phyloP scores from a whole-genome alignment of 2,888 invertebrate genomes.

The Philhelius pedissequus region DNA sequence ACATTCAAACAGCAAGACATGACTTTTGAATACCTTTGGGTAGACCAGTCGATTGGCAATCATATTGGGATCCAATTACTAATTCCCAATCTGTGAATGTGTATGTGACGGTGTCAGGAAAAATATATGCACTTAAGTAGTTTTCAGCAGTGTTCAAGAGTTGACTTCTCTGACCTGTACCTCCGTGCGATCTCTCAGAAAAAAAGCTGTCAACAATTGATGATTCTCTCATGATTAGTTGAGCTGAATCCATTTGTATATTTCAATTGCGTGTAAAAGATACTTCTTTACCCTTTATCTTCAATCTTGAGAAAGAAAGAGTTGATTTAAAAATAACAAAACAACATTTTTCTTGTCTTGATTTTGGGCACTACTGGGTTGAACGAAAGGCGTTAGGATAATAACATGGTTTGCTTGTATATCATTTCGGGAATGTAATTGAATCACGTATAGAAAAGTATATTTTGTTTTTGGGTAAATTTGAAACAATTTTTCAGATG shows the following conservation, averaged over 20 bases:
- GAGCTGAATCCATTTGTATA: background rate
- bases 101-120: constrained; percentile 3
- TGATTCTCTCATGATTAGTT: constrained; percentile 39
- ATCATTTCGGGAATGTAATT: constrained; percentile 52
- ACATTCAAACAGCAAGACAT: constrained; percentile 32
- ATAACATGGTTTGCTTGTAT: constrained; percentile 27
- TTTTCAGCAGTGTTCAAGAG: background rate
- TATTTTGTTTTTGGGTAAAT: constrained; percentile 21
- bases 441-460: constrained; percentile 51
- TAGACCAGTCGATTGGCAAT: constrained; percentile 8
- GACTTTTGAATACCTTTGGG: constrained; percentile 10
- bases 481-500: background rate
- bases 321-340: background rate
- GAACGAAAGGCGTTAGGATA: constrained; percentile 36
- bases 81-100: constrained; percentile 1
- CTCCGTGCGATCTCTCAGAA: background rate
- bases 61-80: constrained; percentile 49
- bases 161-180: constrained; percentile 32
- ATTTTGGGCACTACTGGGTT: constrained; percentile 50
- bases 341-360: background rate
- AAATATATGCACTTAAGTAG: background rate
- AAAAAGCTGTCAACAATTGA: constrained; percentile 39
- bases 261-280: constrained; percentile 47
- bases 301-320: background rate
- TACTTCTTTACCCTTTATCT: constrained; percentile 6